phyloP scores from a whole-genome alignment of 2,113 vertebrate genomes.

The Rhombomys opimus region DNA sequence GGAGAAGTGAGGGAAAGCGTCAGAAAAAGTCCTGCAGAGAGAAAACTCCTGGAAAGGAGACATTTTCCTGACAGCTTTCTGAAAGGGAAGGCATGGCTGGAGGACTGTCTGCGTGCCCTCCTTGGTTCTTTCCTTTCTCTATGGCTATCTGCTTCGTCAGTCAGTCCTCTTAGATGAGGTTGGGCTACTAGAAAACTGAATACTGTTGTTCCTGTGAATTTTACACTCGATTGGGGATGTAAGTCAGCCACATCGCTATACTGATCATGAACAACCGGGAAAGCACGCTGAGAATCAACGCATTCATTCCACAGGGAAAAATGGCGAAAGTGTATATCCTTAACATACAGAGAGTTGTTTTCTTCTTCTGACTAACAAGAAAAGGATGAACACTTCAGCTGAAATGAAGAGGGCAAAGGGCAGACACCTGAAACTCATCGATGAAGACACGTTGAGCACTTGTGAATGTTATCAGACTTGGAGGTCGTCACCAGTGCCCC shows the following conservation, averaged over 20 bases:
- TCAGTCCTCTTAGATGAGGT: neutral
- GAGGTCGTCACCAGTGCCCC: neutral
- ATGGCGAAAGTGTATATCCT: neutral
- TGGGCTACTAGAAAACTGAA: no score
- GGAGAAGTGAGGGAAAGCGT: neutral
- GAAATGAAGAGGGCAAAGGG: neutral
- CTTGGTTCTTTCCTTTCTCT: neutral
- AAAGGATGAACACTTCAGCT: neutral
- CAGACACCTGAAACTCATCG: neutral
- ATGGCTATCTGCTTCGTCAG: rapidly evolving
- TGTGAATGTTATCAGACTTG: neutral
- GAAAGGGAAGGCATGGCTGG: rapidly evolving
- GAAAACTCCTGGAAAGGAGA: neutral
- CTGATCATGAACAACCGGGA: neutral
- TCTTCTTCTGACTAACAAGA: neutral
- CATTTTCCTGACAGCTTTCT: rapidly evolving
- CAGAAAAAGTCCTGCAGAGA: neutral
- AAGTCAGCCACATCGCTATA: neutral
- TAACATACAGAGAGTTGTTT: neutral
- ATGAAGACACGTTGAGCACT: neutral
- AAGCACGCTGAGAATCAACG: neutral
- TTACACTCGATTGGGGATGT: neutral
- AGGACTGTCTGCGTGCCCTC: no score
- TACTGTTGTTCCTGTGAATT: rapidly evolving
- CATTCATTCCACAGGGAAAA: neutral